phyloP scores from a whole-genome alignment of 2,113 vertebrate genomes.

The Smithornis capensis region DNA sequence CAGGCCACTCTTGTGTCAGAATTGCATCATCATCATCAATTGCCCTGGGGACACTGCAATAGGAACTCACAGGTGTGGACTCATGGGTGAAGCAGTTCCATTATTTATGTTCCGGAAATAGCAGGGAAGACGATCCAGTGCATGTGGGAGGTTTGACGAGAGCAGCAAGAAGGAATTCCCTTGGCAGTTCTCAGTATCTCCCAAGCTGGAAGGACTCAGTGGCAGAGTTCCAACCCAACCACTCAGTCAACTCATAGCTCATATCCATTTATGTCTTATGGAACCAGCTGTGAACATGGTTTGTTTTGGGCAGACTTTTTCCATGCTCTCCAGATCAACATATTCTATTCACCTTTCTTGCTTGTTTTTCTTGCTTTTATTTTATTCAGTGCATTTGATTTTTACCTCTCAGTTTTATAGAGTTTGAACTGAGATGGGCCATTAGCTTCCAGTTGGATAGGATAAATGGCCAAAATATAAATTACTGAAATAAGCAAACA shows the following conservation, averaged over 20 bases:
- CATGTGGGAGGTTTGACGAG: neutral
- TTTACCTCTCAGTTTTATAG: neutral
- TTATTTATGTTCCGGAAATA: neutral
- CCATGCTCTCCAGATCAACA: neutral
- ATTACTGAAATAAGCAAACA: neutral
- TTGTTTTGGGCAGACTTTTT: neutral
- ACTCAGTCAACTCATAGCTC: neutral
- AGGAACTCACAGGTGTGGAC: neutral
- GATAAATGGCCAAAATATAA: neutral
- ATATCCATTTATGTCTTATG: neutral
- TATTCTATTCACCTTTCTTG: neutral
- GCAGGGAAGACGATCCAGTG: neutral
- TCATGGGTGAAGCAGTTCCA: neutral
- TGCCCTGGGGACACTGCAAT: neutral
- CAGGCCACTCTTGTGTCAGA: neutral
- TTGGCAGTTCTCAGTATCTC: neutral
- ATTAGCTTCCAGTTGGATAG: neutral
- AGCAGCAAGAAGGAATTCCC: neutral
- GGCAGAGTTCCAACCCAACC: fast-evolving
- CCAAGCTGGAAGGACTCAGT: neutral
- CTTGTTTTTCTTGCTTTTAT: neutral
- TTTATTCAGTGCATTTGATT: neutral
- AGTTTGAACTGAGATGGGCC: neutral
- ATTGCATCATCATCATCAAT: neutral
- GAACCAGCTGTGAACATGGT: neutral